Percentiles rank a stretch among this genome's conserved stretches.
Evolutionary conservation across 2,888 invertebrate genomes (phyloP).

Genomic region (Lepidonotus clava): DNA sequence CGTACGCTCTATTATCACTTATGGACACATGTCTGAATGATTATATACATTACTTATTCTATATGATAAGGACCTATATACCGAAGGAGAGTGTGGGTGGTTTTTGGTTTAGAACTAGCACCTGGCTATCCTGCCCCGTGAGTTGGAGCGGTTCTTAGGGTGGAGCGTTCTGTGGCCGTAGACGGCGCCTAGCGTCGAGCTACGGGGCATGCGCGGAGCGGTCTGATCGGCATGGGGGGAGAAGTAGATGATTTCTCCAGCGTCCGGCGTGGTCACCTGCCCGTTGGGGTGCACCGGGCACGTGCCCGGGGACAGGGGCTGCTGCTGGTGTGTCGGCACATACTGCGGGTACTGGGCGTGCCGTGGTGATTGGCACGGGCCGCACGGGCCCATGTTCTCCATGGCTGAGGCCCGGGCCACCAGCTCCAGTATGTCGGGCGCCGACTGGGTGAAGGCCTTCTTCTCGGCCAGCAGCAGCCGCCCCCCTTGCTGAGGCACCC

Average conservation of each 20-base stretch:
- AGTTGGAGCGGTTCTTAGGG: conserved; percentile 23
- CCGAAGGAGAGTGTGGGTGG: no score
- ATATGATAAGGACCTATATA: no score
- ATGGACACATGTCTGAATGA: no score
- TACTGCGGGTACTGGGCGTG: not conserved
- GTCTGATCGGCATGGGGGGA: not conserved
- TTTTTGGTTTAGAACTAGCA: conserved; percentile 46
- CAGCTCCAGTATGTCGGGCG: conserved; percentile 52
- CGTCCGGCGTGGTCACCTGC: conserved; percentile 29
- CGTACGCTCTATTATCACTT: not conserved
- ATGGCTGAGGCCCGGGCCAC: not conserved
- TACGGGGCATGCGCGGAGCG: conserved; percentile 15
- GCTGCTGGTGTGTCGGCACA: not conserved
- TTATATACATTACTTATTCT: no score
- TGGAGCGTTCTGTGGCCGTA: conserved; percentile 25
- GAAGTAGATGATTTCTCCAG: not conserved
- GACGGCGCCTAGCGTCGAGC: conserved; percentile 38
- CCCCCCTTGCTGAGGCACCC: not conserved
- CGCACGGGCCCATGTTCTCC: not conserved
- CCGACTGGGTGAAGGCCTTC: conserved; percentile 51
- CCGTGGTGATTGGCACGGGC: not conserved
- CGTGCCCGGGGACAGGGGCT: not conserved
- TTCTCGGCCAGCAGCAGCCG: not conserved
- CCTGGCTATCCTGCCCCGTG: conserved; percentile 32
- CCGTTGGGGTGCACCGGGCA: conserved; percentile 47